Evolutionary conservation across 2,797 vertebrate genomes (phyloP), one percentile per base, ranked within the genome.

Genomic region (Todus mexicanus): DNA sequence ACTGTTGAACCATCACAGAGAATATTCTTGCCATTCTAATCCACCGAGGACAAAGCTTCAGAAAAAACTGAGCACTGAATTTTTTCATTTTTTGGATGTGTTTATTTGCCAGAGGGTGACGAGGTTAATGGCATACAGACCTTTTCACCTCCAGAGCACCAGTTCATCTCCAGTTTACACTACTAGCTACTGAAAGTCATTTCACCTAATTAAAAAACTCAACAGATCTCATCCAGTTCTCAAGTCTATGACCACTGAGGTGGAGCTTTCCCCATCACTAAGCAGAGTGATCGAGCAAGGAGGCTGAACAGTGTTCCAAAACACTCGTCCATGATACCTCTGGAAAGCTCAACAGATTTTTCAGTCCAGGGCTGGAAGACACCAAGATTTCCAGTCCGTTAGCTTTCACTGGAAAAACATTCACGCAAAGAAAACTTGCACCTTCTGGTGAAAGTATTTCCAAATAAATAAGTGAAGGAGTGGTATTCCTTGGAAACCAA

Each of bases 71-170:
- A 72, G 26, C 38, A 27, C n/a, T 0, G 4, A 68, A n/a, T 40
- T 86, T 90, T 92, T 50, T 50, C 3, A 2, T 87, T 94, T 37
- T 84, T 72, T 68, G 43, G 63, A 47, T 71, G 64, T 0, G 0
- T 84, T 88, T 68, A 79, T 87, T 94, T 92, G 75, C 72, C 40
- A 78, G 79, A 78, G 17, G 48, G 70, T 89, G 89, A 84, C 13
- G 38, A 84, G 74, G 81, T 89, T 92, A 93, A 85, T 89, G 70
- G 60, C 82, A 78, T 57, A 50, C 64, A 82, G 88, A 84, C 43
- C 76, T 92, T 75, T 89, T 92, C n/a, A 23, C 35, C 50, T 87
- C 27, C 73, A 84, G 65, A 79, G 18, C 38, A 91, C 43, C 66
- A 57, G 87, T 92, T 95, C 76, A 68, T 59, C 70, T 76, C 43